Conservation (phyloP, 2,113 vertebrate species). For the Colistium nudipinnis region DNA sequence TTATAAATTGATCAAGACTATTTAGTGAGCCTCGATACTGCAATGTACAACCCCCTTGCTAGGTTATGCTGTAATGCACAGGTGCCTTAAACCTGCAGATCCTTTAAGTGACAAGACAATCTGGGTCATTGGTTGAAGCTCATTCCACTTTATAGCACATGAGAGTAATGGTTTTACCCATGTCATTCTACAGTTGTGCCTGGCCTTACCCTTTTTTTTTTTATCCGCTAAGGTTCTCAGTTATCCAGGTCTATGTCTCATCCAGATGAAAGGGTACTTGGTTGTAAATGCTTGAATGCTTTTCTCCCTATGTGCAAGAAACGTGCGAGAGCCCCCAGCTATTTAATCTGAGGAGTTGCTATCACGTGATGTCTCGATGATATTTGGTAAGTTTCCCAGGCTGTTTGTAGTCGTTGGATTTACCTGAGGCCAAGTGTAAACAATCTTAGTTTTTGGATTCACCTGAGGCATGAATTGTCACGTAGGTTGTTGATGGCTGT, state of each 20-base stretch:
- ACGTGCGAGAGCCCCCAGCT: not conserved
- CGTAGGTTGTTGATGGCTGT: not conserved
- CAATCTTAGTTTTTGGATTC: too few relatives aligned
- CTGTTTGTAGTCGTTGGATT: not conserved
- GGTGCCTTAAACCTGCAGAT: slow-evolving; percentile 46
- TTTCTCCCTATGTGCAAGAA: not conserved
- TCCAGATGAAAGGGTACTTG: not conserved
- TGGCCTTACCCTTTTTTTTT: not conserved
- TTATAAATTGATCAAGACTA: not conserved
- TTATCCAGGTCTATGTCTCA: not conserved
- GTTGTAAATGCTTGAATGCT: not conserved
- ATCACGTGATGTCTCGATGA: not conserved
- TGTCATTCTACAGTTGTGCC: too few relatives aligned
- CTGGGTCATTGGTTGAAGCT: not conserved
- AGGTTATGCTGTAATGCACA: slow-evolving; percentile 21
- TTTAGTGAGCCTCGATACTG: not conserved
- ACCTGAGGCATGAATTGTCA: not conserved
- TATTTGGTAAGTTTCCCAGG: not conserved
- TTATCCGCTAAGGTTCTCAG: not conserved
- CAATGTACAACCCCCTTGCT: not conserved
- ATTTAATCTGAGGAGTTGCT: not conserved
- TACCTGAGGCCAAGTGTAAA: not conserved
- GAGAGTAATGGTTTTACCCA: not conserved
- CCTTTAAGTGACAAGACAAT: not conserved
- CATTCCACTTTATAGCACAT: not conserved